Conservation (phyloP, 2,113 vertebrate genomes). For the Phaethon lepturus region DNA sequence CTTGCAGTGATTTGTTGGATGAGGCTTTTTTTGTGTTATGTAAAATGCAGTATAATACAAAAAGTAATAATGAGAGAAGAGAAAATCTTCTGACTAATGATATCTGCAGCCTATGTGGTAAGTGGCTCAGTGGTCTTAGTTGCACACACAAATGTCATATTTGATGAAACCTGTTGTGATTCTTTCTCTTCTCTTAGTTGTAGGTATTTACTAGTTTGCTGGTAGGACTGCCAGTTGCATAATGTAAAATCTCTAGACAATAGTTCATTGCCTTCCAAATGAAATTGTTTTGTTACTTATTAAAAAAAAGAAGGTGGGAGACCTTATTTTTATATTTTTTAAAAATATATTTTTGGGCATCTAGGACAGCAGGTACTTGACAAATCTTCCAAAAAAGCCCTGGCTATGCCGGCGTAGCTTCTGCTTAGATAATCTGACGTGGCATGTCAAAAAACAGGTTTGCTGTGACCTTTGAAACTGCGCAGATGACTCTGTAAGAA, state of each 20-base stretch:
- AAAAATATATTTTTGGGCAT: background rate
- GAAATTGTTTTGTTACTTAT: background rate
- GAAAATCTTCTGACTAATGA: background rate
- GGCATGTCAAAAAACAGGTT: background rate
- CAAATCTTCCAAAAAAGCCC: background rate
- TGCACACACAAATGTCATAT: background rate
- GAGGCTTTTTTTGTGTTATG: background rate
- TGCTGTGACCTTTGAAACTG: constrained; percentile 10
- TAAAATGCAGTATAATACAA: background rate
- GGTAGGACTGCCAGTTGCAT: background rate
- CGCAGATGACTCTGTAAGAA: background rate
- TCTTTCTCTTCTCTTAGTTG: background rate
- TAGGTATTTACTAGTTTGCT: background rate
- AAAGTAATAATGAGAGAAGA: background rate
- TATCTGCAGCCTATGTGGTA: background rate
- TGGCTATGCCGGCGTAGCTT: background rate
- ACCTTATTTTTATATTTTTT: background rate
- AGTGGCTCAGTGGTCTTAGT: background rate
- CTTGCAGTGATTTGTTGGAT: background rate
- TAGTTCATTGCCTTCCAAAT: background rate
- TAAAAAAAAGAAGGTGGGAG: background rate
- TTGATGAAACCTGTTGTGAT: background rate
- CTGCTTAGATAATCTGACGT: background rate
- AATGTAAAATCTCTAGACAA: background rate
- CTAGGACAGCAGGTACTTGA: background rate